Conservation (phyloP, 2,888 invertebrate species). For the Apotomis turbidana region DNA sequence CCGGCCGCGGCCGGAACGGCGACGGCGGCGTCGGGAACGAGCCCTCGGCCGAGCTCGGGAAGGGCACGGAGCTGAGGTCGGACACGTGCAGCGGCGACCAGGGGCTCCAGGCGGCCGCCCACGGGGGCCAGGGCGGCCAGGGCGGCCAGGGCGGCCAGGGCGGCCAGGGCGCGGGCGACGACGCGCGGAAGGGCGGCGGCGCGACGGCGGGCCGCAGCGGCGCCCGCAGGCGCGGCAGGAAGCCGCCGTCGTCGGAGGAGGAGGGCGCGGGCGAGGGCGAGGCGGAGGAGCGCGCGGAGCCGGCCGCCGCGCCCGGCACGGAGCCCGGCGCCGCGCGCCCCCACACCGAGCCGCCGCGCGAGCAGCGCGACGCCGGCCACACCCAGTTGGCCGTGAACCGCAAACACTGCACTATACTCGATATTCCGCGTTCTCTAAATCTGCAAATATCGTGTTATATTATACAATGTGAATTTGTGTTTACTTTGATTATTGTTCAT, state of each 20-base stretch:
- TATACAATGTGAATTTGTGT: not conserved
- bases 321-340: not conserved
- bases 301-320: constrained; percentile 52
- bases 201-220: constrained; percentile 86
- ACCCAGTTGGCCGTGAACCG: constrained; percentile 87
- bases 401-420: constrained; percentile 91
- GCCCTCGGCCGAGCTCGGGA: constrained; percentile 90
- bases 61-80: constrained; percentile 93
- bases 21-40: constrained; percentile 91
- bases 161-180: constrained; percentile 75
- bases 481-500: too few species aligned
- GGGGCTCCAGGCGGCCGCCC: constrained; percentile 86
- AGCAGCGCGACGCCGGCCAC: constrained; percentile 90
- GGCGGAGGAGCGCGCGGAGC: constrained; percentile 58
- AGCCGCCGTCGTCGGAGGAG: constrained; percentile 93
- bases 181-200: constrained; percentile 75
- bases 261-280: constrained; percentile 72
- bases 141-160: constrained; percentile 86
- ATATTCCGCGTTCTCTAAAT: constrained; percentile 97
- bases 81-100: constrained; percentile 91
- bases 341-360: constrained; percentile 80
- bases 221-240: constrained; percentile 85
- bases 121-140: constrained; percentile 88
- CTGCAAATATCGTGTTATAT: constrained; percentile 69
- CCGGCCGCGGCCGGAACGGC: constrained; percentile 86